These are phyloP conservation scores for Bryconaethiops microstoma DNA, from an alignment of 2,797 vertebrate species.

Conservation along the genomic window DNA sequence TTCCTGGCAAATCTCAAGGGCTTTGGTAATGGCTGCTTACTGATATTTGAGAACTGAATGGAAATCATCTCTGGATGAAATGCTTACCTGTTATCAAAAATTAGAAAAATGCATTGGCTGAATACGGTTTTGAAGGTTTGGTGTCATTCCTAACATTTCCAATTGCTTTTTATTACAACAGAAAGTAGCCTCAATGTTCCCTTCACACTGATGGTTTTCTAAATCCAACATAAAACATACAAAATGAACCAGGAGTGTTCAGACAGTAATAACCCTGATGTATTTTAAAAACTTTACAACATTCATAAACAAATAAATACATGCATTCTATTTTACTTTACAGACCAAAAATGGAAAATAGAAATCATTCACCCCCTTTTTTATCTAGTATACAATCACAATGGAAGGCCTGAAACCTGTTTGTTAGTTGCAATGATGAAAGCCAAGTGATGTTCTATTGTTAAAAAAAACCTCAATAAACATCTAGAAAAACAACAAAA, in stretches of 20 bases:
- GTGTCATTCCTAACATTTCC: neutral
- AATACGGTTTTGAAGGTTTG: neutral
- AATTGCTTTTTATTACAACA: too few relatives aligned
- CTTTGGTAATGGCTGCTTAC: slow-evolving; percentile 2
- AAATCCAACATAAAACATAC: neutral
- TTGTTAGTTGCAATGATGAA: neutral
- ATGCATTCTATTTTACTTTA: slow-evolving; percentile 67
- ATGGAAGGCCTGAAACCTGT: slow-evolving; percentile 11
- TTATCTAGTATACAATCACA: slow-evolving; percentile 7
- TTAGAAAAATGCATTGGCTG: neutral
- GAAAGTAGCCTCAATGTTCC: neutral
- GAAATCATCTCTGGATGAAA: neutral
- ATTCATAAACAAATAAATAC: slow-evolving; percentile 79
- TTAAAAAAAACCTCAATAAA: neutral
- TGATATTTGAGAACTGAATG: neutral
- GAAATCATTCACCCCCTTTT: neutral
- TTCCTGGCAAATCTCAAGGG: neutral
- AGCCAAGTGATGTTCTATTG: neutral
- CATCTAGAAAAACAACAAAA: neutral
- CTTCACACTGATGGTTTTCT: neutral
- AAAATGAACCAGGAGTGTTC: slow-evolving; percentile 5
- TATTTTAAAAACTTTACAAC: slow-evolving; percentile 41
- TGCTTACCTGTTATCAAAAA: neutral
- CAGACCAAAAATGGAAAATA: slow-evolving; percentile 11
- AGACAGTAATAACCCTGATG: neutral